These are phyloP conservation scores for Diachrysia chrysitis DNA, from an alignment of 2,888 invertebrate genomes.

Conservation along the genomic window DNA sequence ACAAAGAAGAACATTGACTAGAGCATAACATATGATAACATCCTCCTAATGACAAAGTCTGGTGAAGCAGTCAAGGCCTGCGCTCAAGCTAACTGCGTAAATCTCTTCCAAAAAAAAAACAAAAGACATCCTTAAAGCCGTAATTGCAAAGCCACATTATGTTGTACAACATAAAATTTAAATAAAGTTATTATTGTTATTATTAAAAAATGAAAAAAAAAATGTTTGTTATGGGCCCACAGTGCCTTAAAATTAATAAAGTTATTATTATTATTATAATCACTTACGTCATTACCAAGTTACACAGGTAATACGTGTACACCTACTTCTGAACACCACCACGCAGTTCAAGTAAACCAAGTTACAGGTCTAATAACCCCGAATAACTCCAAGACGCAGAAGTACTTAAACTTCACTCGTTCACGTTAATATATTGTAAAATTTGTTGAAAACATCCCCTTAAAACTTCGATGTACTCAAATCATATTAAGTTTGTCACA, in stretches of 20 bases:
- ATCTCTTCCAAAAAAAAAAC: too few species aligned
- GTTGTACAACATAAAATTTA: too few species aligned
- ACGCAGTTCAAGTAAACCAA: constrained; percentile 14
- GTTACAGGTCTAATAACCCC: constrained; percentile 39
- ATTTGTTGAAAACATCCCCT: constrained; percentile 38
- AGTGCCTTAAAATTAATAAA: too few species aligned
- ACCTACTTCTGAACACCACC: constrained; percentile 5
- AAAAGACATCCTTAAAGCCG: too few species aligned
- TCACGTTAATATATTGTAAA: constrained; percentile 29
- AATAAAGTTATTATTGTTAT: too few species aligned
- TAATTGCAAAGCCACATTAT: neutral
- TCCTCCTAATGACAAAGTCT: too few species aligned
- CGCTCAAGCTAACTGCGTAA: too few species aligned
- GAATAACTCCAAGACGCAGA: constrained; percentile 24
- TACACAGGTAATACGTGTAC: constrained; percentile 14
- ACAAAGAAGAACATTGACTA: neutral
- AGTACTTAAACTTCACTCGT: constrained; percentile 19
- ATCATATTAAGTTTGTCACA: constrained; percentile 1
- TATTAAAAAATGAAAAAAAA: too few species aligned
- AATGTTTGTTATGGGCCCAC: too few species aligned
- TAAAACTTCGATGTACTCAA: neutral
- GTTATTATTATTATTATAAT: too few species aligned
- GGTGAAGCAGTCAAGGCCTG: too few species aligned
- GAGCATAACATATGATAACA: too few species aligned
- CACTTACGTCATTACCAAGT: neutral